Evolutionary conservation across 2,888 invertebrate species (phyloP), one percentile per base, ranked within the genome.

Genomic region (Lordiphosa andalusiaca): DNA sequence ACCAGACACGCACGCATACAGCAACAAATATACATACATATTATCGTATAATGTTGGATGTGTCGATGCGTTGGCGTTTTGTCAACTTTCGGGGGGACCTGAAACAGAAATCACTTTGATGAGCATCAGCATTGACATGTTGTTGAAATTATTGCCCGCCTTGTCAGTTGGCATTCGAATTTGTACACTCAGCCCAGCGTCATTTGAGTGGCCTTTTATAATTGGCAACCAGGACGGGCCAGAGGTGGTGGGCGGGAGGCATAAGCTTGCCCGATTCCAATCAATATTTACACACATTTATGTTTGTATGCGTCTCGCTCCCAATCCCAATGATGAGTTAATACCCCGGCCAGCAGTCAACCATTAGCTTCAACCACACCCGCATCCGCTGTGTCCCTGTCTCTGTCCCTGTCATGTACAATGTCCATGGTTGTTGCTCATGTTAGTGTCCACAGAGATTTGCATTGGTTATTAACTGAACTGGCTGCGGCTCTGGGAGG

Each of bases 71-170:
- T 63, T 60, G 66, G 65, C 75, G 76, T 59, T 83, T 69, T 76
- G 83, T 83, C 83, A 83, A 83, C 64, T 53, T 69, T 71, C 57
- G 37, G 41, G 55, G 66, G 49, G 40, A 47, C 36, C 48, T 50
- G 58, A 63, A 62, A 51, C 61, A 66, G 54, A 66, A 83, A 71
- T 73, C 82, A 69, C 77, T 81, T 81, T 81, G 77, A 77, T 81
- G 84, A 73, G 74, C 77, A 83, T 81, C 74, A 53, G 64, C 71
- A 84, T 71, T 78, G 78, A 78, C 78, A 78, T 71, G 69, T 84
- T 66, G 75, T 53, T 81, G 75, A 78, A 77, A 81, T 84, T 81
- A 78, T 78, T 81, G 82, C 69, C 72, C 60, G 65, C 69, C 58
- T 71, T 74, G 82, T 77, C 84, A 64, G 64, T 58, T 73, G 65